Evolutionary conservation across 2,888 invertebrate species (phyloP).

Genomic region (Philonicus albiceps): DNA sequence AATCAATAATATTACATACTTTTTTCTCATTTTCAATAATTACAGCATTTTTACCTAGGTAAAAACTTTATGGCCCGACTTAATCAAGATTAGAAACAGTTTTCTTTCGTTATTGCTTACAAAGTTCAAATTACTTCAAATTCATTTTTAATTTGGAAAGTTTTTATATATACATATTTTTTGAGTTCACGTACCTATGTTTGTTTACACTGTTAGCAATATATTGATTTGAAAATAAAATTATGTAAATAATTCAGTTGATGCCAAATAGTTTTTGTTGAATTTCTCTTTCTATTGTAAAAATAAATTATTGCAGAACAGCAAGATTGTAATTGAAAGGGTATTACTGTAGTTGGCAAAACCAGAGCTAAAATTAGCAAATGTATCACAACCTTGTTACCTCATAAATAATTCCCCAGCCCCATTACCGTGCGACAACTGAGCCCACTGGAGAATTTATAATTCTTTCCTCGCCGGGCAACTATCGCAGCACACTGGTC

Average conservation of each 20-base stretch:
- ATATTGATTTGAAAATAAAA: no score
- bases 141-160: no score
- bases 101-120: no score
- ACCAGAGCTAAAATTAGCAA: background rate
- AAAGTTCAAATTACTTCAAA: no score
- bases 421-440: background rate
- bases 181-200: no score
- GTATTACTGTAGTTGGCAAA: background rate
- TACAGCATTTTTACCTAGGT: no score
- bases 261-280: background rate
- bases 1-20: no score
- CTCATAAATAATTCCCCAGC: background rate
- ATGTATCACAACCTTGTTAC: background rate
- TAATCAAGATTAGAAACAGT: no score
- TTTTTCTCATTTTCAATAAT: no score
- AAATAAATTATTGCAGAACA: background rate
- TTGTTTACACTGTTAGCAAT: no score
- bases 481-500: background rate
- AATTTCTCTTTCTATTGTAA: background rate
- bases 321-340: background rate
- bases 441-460: background rate
- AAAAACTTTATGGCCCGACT: no score
- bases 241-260: background rate
- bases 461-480: background rate
- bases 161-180: no score